Percentiles rank a stretch among this genome's conserved stretches.
Conservation (phyloP, 2,888 invertebrate species). For the Dromius quadrimaculatus region DNA sequence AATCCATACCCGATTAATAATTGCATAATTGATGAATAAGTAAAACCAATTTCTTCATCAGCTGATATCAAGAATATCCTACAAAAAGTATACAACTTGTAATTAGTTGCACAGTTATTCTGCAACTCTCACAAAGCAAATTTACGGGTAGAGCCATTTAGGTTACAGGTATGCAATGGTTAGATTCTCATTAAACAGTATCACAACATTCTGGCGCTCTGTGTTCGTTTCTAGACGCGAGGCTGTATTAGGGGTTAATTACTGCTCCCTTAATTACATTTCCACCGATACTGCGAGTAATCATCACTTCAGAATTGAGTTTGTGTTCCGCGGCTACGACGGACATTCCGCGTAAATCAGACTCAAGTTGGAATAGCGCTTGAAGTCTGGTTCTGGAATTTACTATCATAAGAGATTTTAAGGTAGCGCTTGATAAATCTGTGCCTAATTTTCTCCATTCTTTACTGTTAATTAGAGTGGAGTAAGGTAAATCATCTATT, state of each 20-base stretch:
- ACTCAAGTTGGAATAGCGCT: slow-evolving; percentile 24
- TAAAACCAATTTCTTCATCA: too few relatives aligned
- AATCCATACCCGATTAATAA: too few relatives aligned
- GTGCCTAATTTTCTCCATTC: too few relatives aligned
- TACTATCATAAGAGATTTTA: too few relatives aligned
- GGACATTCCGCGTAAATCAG: slow-evolving; percentile 30
- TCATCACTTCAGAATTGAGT: slow-evolving; percentile 52
- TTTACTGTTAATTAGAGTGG: too few relatives aligned
- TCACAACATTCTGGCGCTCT: slow-evolving; percentile 19
- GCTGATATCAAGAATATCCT: too few relatives aligned
- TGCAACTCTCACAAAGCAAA: too few relatives aligned
- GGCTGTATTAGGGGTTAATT: slow-evolving; percentile 50
- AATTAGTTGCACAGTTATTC: slow-evolving; percentile 3
- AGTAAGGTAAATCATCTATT: too few relatives aligned
- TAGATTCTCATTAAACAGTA: slow-evolving; percentile 47
- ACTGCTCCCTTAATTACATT: slow-evolving; percentile 51
- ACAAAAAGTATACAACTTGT: slow-evolving; percentile 12
- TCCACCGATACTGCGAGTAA: slow-evolving; percentile 51
- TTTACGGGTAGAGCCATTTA: slow-evolving; percentile 2
- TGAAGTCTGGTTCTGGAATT: too few relatives aligned
- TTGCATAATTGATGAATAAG: too few relatives aligned
- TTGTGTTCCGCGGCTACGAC: slow-evolving; percentile 34
- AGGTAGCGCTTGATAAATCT: too few relatives aligned
- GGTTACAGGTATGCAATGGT: slow-evolving; percentile 47
- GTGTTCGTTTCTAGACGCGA: neutral